Evolutionary conservation across 2,113 vertebrate species (phyloP).

Genomic region (Cathartes aura): DNA sequence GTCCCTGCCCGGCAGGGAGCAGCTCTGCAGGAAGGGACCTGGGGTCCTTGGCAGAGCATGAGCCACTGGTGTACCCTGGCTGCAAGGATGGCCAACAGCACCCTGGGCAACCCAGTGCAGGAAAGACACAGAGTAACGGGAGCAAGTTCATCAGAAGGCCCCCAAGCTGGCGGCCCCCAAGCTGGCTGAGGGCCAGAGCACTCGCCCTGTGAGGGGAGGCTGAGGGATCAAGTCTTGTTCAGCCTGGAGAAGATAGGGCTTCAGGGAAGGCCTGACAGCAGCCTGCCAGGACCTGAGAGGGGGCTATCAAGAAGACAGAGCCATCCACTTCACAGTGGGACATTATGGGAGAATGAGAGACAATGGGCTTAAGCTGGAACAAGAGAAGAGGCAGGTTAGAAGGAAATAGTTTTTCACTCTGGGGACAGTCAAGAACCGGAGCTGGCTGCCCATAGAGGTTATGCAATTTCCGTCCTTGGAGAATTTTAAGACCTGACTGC

Average conservation of each 20-base stretch:
- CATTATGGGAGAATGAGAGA: background rate
- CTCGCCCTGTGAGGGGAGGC: background rate
- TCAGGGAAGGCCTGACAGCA: background rate
- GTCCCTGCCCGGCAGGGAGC: background rate
- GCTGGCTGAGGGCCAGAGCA: background rate
- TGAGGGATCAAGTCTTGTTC: background rate
- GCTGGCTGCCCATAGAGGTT: background rate
- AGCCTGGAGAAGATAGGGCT: background rate
- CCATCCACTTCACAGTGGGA: background rate
- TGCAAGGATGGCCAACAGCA: background rate
- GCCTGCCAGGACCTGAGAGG: rapidly evolving
- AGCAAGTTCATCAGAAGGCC: background rate
- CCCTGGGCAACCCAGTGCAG: background rate
- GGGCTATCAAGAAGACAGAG: background rate
- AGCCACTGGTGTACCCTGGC: background rate
- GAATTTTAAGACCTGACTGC: background rate
- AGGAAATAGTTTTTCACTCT: background rate
- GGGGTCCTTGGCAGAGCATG: background rate
- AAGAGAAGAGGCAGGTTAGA: background rate
- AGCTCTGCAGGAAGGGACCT: background rate
- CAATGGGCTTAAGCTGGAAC: background rate
- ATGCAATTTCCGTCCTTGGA: background rate
- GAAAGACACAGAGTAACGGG: background rate
- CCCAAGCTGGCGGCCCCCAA: no score
- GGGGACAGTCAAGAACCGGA: background rate